Conservation (phyloP, 2,797 vertebrate species). For the Mycteria americana region DNA sequence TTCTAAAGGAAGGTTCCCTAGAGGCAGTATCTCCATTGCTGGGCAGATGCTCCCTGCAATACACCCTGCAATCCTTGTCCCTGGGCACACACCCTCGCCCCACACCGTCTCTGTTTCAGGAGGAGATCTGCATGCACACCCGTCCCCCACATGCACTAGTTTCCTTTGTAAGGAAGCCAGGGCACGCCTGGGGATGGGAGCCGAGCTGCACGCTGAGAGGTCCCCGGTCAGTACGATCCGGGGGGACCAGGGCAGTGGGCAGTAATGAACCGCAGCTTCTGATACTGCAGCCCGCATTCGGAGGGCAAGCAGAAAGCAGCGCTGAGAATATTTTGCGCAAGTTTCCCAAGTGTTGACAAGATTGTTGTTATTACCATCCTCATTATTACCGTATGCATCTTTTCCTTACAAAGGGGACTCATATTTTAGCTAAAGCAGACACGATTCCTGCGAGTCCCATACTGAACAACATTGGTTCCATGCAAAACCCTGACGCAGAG, state of each 20-base stretch:
- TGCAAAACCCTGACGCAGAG: neutral
- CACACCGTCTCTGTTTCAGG: fast-evolving
- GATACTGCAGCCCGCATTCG: neutral
- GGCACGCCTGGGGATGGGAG: neutral
- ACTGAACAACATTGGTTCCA: neutral
- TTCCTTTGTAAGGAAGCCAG: neutral
- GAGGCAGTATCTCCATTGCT: neutral
- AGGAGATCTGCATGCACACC: neutral
- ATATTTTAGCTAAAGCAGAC: neutral
- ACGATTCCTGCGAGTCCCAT: neutral
- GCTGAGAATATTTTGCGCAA: neutral
- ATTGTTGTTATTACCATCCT: neutral
- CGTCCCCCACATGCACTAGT: fast-evolving
- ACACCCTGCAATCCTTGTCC: neutral
- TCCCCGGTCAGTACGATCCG: fast-evolving
- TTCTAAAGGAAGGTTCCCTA: neutral
- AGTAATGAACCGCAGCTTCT: neutral
- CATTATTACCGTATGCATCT: neutral
- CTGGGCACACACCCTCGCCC: neutral
- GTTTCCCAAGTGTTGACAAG: neutral
- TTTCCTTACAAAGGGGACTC: neutral
- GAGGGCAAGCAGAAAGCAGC: neutral
- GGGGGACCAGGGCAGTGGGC: neutral
- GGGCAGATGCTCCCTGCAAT: neutral
- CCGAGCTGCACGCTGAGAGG: fast-evolving